A percentile compares a stretch with the other conserved stretches of the same genome.
Conservation (phyloP, 2,888 invertebrate species). For the Amphimallon solstitiale region DNA sequence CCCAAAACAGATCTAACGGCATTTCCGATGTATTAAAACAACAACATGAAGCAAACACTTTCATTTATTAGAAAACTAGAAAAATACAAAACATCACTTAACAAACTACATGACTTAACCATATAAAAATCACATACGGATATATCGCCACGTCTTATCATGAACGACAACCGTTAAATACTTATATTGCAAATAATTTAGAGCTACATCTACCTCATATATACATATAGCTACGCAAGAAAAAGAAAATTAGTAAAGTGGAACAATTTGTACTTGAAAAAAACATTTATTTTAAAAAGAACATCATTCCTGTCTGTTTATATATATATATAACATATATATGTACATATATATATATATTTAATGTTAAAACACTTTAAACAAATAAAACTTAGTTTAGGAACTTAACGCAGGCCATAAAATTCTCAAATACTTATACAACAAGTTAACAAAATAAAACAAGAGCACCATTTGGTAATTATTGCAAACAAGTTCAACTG, state of each 20-base stretch:
- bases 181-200: slow-evolving; percentile 8
- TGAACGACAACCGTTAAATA: no score
- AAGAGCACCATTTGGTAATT: slow-evolving; percentile 36
- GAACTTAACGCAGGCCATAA: slow-evolving; percentile 36
- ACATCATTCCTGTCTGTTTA: slow-evolving; percentile 9
- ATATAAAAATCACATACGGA: no score
- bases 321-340: no score
- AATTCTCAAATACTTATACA: slow-evolving; percentile 17
- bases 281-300: slow-evolving; percentile 2
- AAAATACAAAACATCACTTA: no score
- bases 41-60: no score
- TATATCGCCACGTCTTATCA: no score
- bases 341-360: neutral
- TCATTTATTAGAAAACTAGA: no score
- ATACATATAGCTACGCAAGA: slow-evolving; percentile 8
- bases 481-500: slow-evolving; percentile 30
- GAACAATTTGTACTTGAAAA: slow-evolving; percentile 16
- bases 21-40: no score
- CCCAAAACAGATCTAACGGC: no score
- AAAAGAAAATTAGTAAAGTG: neutral
- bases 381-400: slow-evolving; percentile 3
- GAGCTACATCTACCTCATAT: neutral
- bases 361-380: neutral
- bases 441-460: slow-evolving; percentile 28
- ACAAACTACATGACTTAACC: no score